Percentiles rank a stretch among this genome's conserved stretches.
These are phyloP conservation scores for Pyrgilauda ruficollis DNA, from an alignment of 2,113 vertebrate species.

Conservation along the genomic window DNA sequence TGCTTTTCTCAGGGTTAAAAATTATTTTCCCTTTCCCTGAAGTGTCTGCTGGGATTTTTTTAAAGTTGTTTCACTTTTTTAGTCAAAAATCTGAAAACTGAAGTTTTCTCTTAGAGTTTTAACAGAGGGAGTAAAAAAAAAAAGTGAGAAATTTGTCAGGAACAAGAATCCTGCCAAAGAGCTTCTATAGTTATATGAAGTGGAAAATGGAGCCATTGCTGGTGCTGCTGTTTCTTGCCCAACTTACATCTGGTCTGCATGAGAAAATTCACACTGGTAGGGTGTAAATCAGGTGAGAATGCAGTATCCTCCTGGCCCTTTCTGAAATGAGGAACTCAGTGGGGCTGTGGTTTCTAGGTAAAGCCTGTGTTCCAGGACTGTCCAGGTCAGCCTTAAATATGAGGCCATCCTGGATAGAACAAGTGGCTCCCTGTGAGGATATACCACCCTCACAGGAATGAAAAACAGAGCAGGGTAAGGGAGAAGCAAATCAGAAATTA, in stretches of 20 bases:
- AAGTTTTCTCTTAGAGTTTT: background rate
- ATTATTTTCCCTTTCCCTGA: background rate
- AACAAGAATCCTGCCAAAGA: background rate
- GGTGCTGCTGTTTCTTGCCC: background rate
- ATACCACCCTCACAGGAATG: background rate
- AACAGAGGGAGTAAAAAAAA: background rate
- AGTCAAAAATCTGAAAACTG: constrained; percentile 10
- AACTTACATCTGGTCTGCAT: background rate
- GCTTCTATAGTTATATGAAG: background rate
- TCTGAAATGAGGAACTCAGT: background rate
- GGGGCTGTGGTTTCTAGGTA: background rate
- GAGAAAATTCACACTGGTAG: background rate
- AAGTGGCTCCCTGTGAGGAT: background rate
- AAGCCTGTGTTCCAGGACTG: background rate
- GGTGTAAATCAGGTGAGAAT: background rate
- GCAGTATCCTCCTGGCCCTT: background rate
- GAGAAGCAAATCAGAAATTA: background rate
- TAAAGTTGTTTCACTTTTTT: background rate
- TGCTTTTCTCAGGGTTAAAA: background rate
- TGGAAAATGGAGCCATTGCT: background rate
- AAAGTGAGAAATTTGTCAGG: constrained; percentile 2
- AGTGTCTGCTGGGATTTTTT: background rate
- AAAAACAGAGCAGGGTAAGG: background rate
- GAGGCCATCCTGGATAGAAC: background rate
- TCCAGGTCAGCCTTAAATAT: background rate